These are phyloP conservation scores for Rhimphoctona megacephalus DNA, from an alignment of 2,888 invertebrate genomes.

Conservation along the genomic window DNA sequence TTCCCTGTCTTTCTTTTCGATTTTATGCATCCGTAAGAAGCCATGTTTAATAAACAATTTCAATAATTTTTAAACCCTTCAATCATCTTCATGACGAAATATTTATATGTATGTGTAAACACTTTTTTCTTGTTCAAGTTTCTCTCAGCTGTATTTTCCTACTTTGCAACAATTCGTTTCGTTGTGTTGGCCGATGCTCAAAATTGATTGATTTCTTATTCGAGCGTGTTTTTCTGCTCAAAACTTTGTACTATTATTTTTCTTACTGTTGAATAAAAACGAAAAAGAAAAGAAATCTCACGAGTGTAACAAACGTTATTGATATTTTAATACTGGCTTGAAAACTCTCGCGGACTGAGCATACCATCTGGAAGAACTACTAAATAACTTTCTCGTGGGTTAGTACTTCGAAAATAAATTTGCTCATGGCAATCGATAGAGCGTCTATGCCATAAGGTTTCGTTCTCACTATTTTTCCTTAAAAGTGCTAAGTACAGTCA, in stretches of 20 bases:
- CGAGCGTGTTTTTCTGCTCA: not conserved
- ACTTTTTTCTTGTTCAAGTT: constrained; percentile 33
- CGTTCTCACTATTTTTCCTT: not conserved
- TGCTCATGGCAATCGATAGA: not conserved
- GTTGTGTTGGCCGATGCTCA: not conserved
- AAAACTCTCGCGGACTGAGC: not conserved
- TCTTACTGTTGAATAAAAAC: not conserved
- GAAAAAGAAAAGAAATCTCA: not conserved
- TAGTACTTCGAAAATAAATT: not conserved
- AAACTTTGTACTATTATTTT: not conserved
- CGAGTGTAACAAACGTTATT: not conserved
- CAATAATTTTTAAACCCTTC: not conserved
- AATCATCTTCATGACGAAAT: too few species aligned
- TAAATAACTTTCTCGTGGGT: not conserved
- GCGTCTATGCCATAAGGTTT: not conserved
- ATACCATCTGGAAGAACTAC: not conserved
- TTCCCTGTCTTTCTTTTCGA: constrained; percentile 50
- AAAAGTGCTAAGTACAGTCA: not conserved
- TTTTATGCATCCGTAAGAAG: constrained; percentile 56
- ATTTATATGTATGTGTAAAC: too few species aligned
- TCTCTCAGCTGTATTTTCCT: constrained; percentile 45
- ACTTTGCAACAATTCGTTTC: constrained; percentile 47
- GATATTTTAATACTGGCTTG: too few species aligned
- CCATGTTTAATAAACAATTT: not conserved
- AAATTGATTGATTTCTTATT: not conserved